Base-by-base conservation (phyloP, 2,113 vertebrate species). In the Platanista minor region DNA sequence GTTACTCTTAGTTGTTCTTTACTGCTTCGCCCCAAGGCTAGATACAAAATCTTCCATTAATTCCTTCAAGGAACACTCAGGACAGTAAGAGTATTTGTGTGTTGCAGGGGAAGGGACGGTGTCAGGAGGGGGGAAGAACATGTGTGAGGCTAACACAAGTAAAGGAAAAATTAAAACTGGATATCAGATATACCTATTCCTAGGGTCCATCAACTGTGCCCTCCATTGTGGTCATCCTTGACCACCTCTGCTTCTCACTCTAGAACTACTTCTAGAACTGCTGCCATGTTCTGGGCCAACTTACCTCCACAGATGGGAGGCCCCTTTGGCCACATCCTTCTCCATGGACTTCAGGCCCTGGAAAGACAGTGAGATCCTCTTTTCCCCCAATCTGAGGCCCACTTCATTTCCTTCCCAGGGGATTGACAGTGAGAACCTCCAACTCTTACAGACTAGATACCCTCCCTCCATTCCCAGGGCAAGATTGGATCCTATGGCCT, bases 161-260 rank as follows among this genome's bases (percentile, higher is more conserved):
- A 84, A 83, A 59, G 36, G 41, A 46, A 80, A 87, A 81, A 11
- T 77, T 77, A 88, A 66, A 94, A 85, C 33, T 75, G 7, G 17
- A 17, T n/a, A 25, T 36, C 61, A 77, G 59, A 69, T 81, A 57
- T 2, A 25, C 8, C 25, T 52, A 23, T 33, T 72, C 33, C 27
- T 72, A 41, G 3, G 0, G 3, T 54, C n/a, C 14, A 13, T 52
- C 52, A 49, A 4, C n/a, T 61, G 36, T 36, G 23, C 23, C 4
- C 29, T 75, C 31, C 57, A 20, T 4, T 41, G 46, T 54, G 8
- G 62, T n/a, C 54, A 80, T 43, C 41, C n/a, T 59, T 46, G 41
- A 39, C 59, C 41, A 85, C 11, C 46, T 36, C 41, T 62, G 54
- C 52, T 84, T 86, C 59, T 23, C 41, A 54, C 17, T 61, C 52